Evolutionary conservation across 2,888 invertebrate genomes (phyloP), one percentile per base, ranked within the genome.

Genomic region (Apodemia hepburni): DNA sequence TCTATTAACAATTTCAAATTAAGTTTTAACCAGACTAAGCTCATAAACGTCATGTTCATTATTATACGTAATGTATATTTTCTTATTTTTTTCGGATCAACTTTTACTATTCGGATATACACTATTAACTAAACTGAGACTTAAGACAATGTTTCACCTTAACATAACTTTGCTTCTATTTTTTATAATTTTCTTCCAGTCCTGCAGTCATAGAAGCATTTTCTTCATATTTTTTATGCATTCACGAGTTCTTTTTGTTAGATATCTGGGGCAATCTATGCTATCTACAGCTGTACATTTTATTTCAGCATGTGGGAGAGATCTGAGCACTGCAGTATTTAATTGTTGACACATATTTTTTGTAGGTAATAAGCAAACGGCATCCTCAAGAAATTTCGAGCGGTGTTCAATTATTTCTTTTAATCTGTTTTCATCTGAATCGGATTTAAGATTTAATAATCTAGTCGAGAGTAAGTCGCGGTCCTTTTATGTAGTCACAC

Each of bases 341-440:
- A 77, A 63, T 61, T 68, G 67, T 59, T 71, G 61, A 69, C 77
- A 77, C 69, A 75, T 69, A 42, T 74, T 61, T 66, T 70, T 66
- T 8, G 74, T 76, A 9, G 77, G 71, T 27, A 77, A 65, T 62
- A 76, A 70, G 61, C 73, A 77, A 64, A 78, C 69, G 17, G 74
- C 68, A 67, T 73, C 70, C 27, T 61, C 33, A 18, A 74, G 70
- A 54, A 75, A 61, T 45, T 45, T 45, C 45, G 45, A 59, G 29
- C 73, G 64, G 51, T 67, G 67, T 59, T 70, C 29, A 35, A 66
- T 29, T 57, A 72, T 61, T 65, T 68, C n/a, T 2, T 15, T 45
- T n/a, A 45, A 15, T 12, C 45, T 68, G 17, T 65, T 65, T 63
- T 62, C 59, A 60, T 69, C 65, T 54, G 64, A 65, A 61, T 63